Percentiles rank a stretch among this genome's conserved stretches.
Evolutionary conservation across 2,797 vertebrate species (phyloP).

Genomic region (Valencia hispanica): DNA sequence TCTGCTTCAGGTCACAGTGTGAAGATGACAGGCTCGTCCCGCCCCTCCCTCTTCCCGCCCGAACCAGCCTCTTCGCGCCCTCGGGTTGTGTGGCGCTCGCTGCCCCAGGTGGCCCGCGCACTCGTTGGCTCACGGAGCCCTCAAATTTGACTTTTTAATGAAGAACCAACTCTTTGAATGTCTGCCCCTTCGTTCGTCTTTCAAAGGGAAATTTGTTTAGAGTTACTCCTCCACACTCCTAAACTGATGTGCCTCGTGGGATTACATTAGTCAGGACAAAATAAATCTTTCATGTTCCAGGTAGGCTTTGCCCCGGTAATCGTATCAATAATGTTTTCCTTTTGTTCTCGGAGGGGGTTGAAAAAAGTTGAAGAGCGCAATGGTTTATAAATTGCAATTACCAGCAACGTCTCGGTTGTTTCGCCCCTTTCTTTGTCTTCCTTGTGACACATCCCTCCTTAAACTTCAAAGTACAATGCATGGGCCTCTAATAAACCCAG

Average conservation of each 20-base stretch:
- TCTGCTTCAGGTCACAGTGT: conserved; percentile 82
- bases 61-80: conserved; percentile 38
- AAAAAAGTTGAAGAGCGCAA: conserved; percentile 72
- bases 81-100: conserved; percentile 56
- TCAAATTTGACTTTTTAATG: conserved; percentile 84
- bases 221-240: conserved; percentile 78
- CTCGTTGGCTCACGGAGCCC: conserved; percentile 61
- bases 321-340: conserved; percentile 80
- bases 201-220: conserved; percentile 78
- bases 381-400: conserved; percentile 80
- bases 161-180: conserved; percentile 78
- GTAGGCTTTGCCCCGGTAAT: conserved; percentile 78
- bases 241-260: conserved; percentile 81
- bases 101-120: conserved; percentile 76
- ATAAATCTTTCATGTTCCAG: conserved; percentile 80
- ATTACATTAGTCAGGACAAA: conserved; percentile 75
- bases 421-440: conserved; percentile 66
- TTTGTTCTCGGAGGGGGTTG: conserved; percentile 73
- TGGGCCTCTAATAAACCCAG: conserved; percentile 63
- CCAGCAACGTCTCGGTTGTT: conserved; percentile 59
- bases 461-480: conserved; percentile 73
- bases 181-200: conserved; percentile 62
- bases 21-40: conserved; percentile 77
- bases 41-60: conserved; percentile 26
- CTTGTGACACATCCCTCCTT: conserved; percentile 57